Evolutionary conservation across 2,113 vertebrate genomes (phyloP), one percentile per base, ranked within the genome.

Genomic region (Polypterus bichir): DNA sequence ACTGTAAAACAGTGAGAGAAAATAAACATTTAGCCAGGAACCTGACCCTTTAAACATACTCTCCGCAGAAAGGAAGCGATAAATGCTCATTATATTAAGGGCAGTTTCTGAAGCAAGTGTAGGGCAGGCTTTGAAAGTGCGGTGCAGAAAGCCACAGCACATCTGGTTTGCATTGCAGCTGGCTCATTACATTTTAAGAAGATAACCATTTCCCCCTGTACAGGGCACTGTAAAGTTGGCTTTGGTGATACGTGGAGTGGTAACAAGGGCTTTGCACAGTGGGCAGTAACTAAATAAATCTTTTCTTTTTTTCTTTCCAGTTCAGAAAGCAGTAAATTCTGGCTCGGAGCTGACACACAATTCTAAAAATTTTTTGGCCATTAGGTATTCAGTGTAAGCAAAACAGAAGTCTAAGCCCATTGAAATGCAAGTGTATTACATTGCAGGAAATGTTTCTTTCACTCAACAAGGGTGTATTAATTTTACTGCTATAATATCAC

Each of bases 1-100:
- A 81, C 83, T 86, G 84, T 86, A 84, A 87, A 91, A 80, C 78
- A 84, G 82, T 81, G 77, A 72, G 78, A 79, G 71, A 87, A 88
- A 88, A 84, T 68, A 86, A 84, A 82, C 75, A 80, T 76, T 79
- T 83, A 73, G 73, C 85, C 89, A 83, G 79, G 74, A 90, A 79
- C 69, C 70, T 73, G 80, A 83, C 78, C 77, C 77, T 65, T 71
- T 27, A 69, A 82, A 82, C 72, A 63, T 48, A 68, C 69, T 72
- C 46, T 62, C 77, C 72, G 78, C 64, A 70, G 81, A 77, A 66
- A 71, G 60, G 66, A 78, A 72, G 63, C 75, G 73, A 74, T 81
- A 82, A 76, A 80, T 77, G 78, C 81, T 86, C 78, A 81, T 89
- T 88, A 79, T 70, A 71, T 72, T 55, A 74, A 80, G 77, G 70